Evolutionary conservation across 2,113 vertebrate genomes (phyloP).

Genomic region (Callipepla californica): DNA sequence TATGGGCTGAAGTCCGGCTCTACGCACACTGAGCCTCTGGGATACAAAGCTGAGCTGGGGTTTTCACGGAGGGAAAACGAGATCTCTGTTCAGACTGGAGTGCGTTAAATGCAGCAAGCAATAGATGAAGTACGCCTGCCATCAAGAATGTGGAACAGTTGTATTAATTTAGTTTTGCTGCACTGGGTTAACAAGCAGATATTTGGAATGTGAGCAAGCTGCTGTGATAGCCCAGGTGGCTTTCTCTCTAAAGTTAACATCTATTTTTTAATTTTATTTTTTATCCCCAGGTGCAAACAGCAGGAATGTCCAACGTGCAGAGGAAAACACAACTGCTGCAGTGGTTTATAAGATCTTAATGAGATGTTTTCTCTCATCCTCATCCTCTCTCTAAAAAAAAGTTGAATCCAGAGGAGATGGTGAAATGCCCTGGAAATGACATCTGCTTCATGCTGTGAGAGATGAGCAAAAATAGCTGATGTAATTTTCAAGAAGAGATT

Average conservation of each 20-base stretch:
- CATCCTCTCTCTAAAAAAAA: neutral
- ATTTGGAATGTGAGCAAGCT: neutral
- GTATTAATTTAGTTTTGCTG: neutral
- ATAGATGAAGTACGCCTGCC: neutral
- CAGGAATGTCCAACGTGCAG: neutral
- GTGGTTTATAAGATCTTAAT: neutral
- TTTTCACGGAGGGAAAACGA: neutral
- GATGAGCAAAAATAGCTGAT: conserved; percentile 29
- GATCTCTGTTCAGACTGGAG: neutral
- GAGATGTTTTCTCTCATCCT: neutral
- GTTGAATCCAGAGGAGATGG: neutral
- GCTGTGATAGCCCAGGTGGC: neutral
- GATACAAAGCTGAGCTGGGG: neutral
- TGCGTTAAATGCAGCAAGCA: neutral
- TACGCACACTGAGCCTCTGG: neutral
- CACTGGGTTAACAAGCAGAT: neutral
- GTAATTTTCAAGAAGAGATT: conserved; percentile 39
- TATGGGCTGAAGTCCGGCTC: too few relatives aligned
- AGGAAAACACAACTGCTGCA: neutral
- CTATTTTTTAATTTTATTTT: neutral
- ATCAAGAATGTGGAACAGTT: neutral
- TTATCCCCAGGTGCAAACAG: neutral
- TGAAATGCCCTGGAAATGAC: neutral
- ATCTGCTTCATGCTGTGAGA: neutral
- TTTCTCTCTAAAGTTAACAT: neutral